A percentile compares a stretch with the other conserved stretches of the same genome.
phyloP scores from a whole-genome alignment of 2,797 vertebrate species.

The Leontocebus nigricollis region DNA sequence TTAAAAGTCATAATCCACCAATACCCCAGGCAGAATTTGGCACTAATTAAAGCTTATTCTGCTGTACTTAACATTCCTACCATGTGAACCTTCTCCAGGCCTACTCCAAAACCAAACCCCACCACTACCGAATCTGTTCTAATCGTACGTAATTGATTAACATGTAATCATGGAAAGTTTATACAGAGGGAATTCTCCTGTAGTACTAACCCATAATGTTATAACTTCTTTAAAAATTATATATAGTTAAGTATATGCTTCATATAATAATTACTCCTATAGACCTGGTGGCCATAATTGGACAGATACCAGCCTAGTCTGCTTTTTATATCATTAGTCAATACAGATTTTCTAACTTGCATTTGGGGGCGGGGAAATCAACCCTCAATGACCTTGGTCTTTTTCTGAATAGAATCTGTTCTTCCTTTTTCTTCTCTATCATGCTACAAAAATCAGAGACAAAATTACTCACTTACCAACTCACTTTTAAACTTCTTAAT shows the following conservation, averaged over 20 bases:
- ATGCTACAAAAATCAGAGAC: not conserved
- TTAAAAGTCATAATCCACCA: not conserved
- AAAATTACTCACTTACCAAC: not conserved
- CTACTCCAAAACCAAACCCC: not conserved
- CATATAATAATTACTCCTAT: not conserved
- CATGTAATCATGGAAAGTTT: not conserved
- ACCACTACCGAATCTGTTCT: not conserved
- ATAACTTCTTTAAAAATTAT: not conserved
- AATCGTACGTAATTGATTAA: not conserved
- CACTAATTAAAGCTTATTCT: not conserved
- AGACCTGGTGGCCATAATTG: not conserved
- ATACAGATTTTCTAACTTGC: not conserved
- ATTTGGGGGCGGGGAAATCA: not conserved
- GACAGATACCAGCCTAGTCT: not conserved
- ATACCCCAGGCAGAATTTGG: not conserved
- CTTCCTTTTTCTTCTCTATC: not conserved
- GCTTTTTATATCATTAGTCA: not conserved
- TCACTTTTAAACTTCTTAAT: not conserved
- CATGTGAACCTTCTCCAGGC: not conserved
- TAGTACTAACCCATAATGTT: not conserved
- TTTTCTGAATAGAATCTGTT: not conserved
- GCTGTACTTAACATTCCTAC: not conserved
- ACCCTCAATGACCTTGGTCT: not conserved
- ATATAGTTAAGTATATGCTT: not conserved
- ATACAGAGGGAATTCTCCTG: not conserved